Base-by-base conservation (phyloP, 2,797 vertebrate genomes). In the Pogonophryne albipinna region DNA sequence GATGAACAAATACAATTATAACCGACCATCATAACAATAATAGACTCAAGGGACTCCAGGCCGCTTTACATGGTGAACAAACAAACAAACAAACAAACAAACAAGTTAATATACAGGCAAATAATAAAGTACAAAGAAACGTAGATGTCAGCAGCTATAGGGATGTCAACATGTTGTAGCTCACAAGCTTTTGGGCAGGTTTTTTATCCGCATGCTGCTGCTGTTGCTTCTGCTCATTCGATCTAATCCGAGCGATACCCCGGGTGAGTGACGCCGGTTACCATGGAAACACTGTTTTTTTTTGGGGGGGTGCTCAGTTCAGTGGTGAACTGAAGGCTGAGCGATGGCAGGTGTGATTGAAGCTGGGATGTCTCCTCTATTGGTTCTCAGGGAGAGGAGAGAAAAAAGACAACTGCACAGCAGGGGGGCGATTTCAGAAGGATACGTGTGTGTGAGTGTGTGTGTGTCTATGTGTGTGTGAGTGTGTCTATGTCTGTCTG, bases 301-400 rank as follows among this genome's bases (percentile, higher is more conserved):
- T 27, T 4, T 4, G 27, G 27, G 27, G 27, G 27, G 6, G 34
- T 1, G 34, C 71, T 83, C 23, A 88, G 80, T 78, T 86, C 64
- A 75, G 85, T 78, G 77, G 74, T 23, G 85, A 85, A 87, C n/a
- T n/a, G 45, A 87, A 38, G 72, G 82, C 82, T 84, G 83, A 82
- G 82, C 31, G 71, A 80, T 74, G 82, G 82, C 87, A 91, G 90
- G 90, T 87, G 87, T 83, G 85, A 92, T 76, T 82, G 86, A 89
- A 81, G 76, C 80, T 71, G 71, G 74, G 86, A 84, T 80, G 85
- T 82, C 82, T 80, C 72, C 34, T 47, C 74, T 86, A 90, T 90
- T 82, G 82, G 79, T 76, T 80, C 17, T 2, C 68, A 27, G 62
- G 49, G 66, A 51, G 71, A 80, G 38, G 78, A 87, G 85, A 76